These are phyloP conservation scores for Steinernema feltiae DNA, from an alignment of 1,140 invertebrate species.

Conservation along the genomic window DNA sequence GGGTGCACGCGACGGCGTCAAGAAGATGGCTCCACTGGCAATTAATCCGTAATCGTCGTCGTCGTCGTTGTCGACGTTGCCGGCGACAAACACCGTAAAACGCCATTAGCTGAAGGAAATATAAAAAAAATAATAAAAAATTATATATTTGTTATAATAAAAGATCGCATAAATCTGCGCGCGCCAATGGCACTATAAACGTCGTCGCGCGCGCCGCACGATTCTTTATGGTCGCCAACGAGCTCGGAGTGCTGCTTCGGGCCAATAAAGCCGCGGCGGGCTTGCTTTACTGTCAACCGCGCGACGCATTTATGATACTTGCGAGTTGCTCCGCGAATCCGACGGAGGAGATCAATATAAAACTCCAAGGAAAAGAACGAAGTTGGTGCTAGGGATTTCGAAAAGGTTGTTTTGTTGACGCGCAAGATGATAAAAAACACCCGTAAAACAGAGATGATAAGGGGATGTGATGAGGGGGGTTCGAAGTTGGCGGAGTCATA, in stretches of 20 bases:
- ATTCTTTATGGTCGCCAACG: constrained; percentile 11
- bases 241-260: background rate
- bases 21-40: background rate
- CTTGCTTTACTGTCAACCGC: background rate
- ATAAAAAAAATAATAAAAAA: constrained; percentile 16
- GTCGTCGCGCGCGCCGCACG: constrained; percentile 2
- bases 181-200: constrained; percentile 15
- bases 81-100: constrained; percentile 6
- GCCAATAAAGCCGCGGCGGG: background rate
- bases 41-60: constrained; percentile 6
- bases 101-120: background rate
- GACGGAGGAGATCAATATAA: background rate
- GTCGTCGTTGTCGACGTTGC: background rate
- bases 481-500: background rate
- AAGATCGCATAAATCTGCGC: constrained; percentile 11
- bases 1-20: too few species aligned
- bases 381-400: background rate
- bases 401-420: too few species aligned
- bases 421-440: too few species aligned
- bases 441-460: background rate
- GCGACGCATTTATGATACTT: constrained; percentile 7
- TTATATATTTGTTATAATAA: constrained; percentile 16
- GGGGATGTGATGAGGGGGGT: background rate
- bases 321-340: background rate
- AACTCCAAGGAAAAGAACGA: background rate